These are phyloP conservation scores for Colaptes auratus DNA, from an alignment of 2,113 vertebrate species.

Conservation along the genomic window DNA sequence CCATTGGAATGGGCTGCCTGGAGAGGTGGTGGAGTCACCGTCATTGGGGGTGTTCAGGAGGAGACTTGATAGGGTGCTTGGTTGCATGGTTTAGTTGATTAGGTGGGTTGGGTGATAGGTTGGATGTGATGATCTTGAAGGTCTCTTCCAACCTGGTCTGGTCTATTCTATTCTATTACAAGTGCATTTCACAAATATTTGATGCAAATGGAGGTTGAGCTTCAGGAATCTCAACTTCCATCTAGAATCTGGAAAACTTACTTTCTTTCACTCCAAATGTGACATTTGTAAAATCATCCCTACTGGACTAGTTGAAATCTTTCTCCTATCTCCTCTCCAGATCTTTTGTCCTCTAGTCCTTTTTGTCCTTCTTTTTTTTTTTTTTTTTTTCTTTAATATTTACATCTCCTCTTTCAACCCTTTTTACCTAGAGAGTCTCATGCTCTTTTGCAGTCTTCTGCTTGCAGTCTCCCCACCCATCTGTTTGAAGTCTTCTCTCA, in stretches of 20 bases:
- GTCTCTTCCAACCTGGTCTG: too few species aligned
- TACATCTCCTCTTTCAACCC: not conserved
- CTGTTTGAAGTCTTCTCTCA: not conserved
- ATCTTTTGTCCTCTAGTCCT: fast-evolving
- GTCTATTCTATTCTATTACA: too few species aligned
- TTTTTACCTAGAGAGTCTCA: not conserved
- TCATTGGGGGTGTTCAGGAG: too few species aligned
- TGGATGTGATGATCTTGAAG: too few species aligned
- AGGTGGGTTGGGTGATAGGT: too few species aligned
- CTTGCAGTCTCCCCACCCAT: not conserved
- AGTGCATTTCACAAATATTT: not conserved
- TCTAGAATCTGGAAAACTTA: not conserved
- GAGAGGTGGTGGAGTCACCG: too few species aligned
- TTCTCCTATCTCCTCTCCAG: not conserved
- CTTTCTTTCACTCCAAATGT: not conserved
- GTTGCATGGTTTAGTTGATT: too few species aligned
- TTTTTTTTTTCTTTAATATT: not conserved
- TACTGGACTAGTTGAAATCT: not conserved
- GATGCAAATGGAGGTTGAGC: not conserved
- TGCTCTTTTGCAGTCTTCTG: not conserved
- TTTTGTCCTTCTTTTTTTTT: not conserved
- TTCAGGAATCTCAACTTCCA: not conserved
- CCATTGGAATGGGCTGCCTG: too few species aligned
- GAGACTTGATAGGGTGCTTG: too few species aligned
- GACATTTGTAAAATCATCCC: not conserved